A percentile compares a stretch with the other conserved stretches of the same genome.
Evolutionary conservation across 2,113 vertebrate species (phyloP).

Genomic region (Salvelinus fontinalis): DNA sequence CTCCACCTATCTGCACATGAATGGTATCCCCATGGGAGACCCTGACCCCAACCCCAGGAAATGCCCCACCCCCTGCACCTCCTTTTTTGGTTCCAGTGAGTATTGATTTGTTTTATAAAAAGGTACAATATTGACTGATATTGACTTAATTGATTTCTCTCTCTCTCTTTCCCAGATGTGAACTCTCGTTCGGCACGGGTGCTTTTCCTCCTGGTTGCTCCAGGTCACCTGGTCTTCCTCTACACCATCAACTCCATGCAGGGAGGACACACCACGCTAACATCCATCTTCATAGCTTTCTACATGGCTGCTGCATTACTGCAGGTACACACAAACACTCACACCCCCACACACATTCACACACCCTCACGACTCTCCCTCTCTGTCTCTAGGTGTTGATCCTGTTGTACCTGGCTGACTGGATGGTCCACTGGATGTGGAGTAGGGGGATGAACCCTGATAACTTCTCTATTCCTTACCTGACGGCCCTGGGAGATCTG

Average conservation of each 20-base stretch:
- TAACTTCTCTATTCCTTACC: slow-evolving; percentile 99
- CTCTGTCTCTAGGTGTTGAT: slow-evolving; percentile 83
- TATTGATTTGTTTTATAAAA: not conserved
- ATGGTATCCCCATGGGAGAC: slow-evolving; percentile 81
- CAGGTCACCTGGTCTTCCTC: slow-evolving; percentile 94
- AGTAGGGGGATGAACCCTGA: slow-evolving; percentile 92
- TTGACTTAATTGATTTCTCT: not conserved
- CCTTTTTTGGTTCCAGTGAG: slow-evolving; percentile 92
- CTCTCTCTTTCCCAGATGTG: slow-evolving; percentile 73
- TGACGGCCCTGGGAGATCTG: slow-evolving; percentile 95
- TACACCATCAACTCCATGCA: slow-evolving; percentile 97
- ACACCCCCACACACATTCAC: not conserved
- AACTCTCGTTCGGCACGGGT: slow-evolving; percentile 94
- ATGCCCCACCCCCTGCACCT: slow-evolving; percentile 91
- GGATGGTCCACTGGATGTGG: slow-evolving; percentile 99
- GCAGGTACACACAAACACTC: slow-evolving; percentile 77
- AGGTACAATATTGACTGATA: no score
- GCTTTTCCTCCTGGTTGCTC: slow-evolving; percentile 93
- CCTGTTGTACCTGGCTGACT: slow-evolving; percentile 96
- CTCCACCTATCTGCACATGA: slow-evolving; percentile 98
- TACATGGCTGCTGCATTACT: slow-evolving; percentile 94
- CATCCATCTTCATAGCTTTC: slow-evolving; percentile 90
- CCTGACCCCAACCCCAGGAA: slow-evolving; percentile 74
- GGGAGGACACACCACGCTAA: slow-evolving; percentile 93
- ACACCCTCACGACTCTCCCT: slow-evolving; percentile 18